A percentile compares a stretch with the other conserved stretches of the same genome.
Conservation (phyloP, 1,140 invertebrate genomes). For the Goniozus legneri region DNA sequence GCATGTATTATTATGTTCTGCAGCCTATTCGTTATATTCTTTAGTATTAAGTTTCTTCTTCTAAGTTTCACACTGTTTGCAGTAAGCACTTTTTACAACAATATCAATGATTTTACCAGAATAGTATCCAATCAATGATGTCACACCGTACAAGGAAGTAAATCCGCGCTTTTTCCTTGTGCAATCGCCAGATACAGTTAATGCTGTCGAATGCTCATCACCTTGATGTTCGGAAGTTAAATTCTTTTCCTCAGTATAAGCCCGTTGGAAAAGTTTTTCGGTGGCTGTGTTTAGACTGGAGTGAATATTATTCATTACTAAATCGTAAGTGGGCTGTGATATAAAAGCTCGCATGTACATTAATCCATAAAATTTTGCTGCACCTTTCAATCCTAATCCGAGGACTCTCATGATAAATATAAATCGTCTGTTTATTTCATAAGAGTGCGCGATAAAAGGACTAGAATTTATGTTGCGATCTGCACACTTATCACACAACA, state of each 20-base stretch:
- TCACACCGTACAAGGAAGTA: constrained; percentile 8
- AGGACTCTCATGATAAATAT: constrained; percentile 5
- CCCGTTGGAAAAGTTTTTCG: constrained; percentile 1
- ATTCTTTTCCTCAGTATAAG: constrained; percentile 12
- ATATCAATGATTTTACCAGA: constrained; percentile 15
- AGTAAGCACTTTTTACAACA: constrained; percentile 5
- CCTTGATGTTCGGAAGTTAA: neutral
- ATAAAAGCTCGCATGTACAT: constrained; percentile 7
- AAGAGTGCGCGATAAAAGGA: no score
- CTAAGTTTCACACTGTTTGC: neutral
- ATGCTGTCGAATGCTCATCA: constrained; percentile 5
- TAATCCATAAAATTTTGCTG: constrained; percentile 10
- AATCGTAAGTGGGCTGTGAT: neutral
- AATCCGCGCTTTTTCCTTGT: constrained; percentile 12
- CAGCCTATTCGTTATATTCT: neutral
- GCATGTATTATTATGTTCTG: constrained; percentile 5
- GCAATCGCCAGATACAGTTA: constrained; percentile 15
- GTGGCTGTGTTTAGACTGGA: neutral
- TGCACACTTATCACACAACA: no score
- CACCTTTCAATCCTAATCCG: neutral
- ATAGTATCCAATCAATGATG: constrained; percentile 11
- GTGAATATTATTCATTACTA: neutral
- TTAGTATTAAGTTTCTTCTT: neutral
- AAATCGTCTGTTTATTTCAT: constrained; percentile 6
- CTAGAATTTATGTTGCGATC: no score